Evolutionary conservation across 2,888 invertebrate species (phyloP).

Genomic region (Conus canariensis): DNA sequence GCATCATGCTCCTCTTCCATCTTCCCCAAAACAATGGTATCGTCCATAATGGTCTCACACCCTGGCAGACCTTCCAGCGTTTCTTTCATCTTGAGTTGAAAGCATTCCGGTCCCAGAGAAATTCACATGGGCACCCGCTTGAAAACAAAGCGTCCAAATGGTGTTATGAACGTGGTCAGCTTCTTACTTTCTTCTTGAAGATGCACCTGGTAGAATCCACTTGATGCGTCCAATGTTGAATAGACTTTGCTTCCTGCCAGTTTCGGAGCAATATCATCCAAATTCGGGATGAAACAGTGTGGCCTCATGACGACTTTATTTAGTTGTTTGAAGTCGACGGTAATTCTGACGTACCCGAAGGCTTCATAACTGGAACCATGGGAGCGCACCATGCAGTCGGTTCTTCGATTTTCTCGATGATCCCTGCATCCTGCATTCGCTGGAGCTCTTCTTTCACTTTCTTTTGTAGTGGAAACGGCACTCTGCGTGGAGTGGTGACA

Average conservation of each 20-base stretch:
- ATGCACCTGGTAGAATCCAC: not conserved
- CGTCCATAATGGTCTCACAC: conserved; percentile 47
- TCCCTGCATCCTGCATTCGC: not conserved
- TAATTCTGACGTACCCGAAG: conserved; percentile 42
- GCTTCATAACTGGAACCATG: not conserved
- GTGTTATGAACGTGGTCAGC: conserved; percentile 33
- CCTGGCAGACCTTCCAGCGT: not conserved
- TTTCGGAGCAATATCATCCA: conserved; percentile 3
- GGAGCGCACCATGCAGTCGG: conserved; percentile 10
- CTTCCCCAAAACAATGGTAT: conserved; percentile 51
- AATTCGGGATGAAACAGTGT: not conserved
- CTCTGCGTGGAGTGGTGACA: not conserved
- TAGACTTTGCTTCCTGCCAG: not conserved
- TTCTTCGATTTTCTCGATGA: not conserved
- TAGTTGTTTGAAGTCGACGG: conserved; percentile 19
- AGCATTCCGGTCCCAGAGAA: conserved; percentile 12
- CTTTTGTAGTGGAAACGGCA: not conserved
- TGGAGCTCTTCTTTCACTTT: not conserved
- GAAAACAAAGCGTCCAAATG: not conserved
- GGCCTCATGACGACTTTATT: not conserved
- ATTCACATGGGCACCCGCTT: conserved; percentile 28
- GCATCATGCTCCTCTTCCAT: conserved; percentile 22
- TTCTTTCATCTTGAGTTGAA: conserved; percentile 29
- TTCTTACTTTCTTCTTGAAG: not conserved
- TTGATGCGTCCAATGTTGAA: not conserved